phyloP scores from a whole-genome alignment of 2,888 invertebrate species.

The Graphium colonna region DNA sequence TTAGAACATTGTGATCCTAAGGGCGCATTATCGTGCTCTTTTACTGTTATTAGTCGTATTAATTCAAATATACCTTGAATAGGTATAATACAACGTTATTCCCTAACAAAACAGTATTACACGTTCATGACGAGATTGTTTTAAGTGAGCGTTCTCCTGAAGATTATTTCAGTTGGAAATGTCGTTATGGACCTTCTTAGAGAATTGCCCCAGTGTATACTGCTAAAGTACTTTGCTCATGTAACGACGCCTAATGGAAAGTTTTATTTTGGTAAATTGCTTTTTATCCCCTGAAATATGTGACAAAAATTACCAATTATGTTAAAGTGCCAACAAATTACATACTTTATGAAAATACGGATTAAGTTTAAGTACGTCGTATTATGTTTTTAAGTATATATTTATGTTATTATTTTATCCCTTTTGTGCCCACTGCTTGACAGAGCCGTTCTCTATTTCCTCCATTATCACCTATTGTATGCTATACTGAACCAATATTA shows the following conservation, averaged over 20 bases:
- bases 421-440: no score
- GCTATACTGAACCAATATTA: no score
- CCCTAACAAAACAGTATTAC: constrained; percentile 15
- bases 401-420: no score
- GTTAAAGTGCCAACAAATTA: no score
- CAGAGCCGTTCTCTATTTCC: no score
- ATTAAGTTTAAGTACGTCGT: no score
- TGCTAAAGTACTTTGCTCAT: neutral
- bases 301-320: no score
- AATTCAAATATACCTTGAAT: constrained; percentile 15
- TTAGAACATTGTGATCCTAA: constrained; percentile 18
- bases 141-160: constrained; percentile 13
- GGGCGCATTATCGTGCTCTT: constrained; percentile 18
- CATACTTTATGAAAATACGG: no score
- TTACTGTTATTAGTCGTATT: constrained; percentile 21
- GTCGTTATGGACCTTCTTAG: constrained; percentile 11
- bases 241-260: neutral
- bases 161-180: constrained; percentile 16
- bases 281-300: neutral
- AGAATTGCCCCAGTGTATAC: constrained; percentile 4
- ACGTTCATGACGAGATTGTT: constrained; percentile 15
- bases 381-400: no score
- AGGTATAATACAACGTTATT: constrained; percentile 4
- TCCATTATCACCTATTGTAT: no score
- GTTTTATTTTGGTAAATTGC: neutral